Conservation (phyloP, 2,888 invertebrate species). For the Teleogryllus oceanicus region DNA sequence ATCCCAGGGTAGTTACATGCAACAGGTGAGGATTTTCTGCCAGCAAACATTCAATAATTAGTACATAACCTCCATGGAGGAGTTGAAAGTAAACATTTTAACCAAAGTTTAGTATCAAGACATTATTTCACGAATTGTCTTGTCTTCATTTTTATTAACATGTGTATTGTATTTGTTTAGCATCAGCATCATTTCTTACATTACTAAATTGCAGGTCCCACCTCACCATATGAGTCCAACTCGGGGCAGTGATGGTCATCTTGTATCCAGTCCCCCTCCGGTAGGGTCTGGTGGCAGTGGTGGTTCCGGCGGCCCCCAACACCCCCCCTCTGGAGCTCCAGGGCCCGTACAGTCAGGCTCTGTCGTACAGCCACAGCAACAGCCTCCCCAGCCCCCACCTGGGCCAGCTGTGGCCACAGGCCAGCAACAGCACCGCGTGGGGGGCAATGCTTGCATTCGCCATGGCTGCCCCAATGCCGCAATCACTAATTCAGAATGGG, state of each 20-base stretch:
- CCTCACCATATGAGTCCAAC: slow-evolving; percentile 50
- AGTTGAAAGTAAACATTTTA: background rate
- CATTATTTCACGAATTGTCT: background rate
- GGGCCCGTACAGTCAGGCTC: slow-evolving; percentile 24
- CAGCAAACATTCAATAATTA: no score
- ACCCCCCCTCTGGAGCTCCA: slow-evolving; percentile 32
- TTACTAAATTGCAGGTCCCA: slow-evolving; percentile 41
- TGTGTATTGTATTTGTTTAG: background rate
- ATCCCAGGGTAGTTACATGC: slow-evolving; percentile 48
- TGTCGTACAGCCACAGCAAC: slow-evolving; percentile 46
- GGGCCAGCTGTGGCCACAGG: slow-evolving; percentile 42
- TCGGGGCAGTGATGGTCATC: slow-evolving; percentile 40
- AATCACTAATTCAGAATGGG: slow-evolving; percentile 90
- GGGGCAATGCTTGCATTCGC: slow-evolving; percentile 68
- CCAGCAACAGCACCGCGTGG: slow-evolving; percentile 42
- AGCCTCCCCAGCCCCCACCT: slow-evolving; percentile 40
- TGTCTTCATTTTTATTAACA: background rate
- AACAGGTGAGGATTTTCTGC: slow-evolving; percentile 43
- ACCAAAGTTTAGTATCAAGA: background rate
- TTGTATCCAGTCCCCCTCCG: slow-evolving; percentile 52
- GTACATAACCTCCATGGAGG: no score
- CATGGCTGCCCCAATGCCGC: slow-evolving; percentile 89
- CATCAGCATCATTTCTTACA: background rate
- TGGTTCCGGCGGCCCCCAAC: slow-evolving; percentile 44
- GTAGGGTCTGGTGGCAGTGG: slow-evolving; percentile 26